Percentiles rank a stretch among this genome's conserved stretches.
Conservation (phyloP, 2,113 vertebrate species). For the Clarias magur region DNA sequence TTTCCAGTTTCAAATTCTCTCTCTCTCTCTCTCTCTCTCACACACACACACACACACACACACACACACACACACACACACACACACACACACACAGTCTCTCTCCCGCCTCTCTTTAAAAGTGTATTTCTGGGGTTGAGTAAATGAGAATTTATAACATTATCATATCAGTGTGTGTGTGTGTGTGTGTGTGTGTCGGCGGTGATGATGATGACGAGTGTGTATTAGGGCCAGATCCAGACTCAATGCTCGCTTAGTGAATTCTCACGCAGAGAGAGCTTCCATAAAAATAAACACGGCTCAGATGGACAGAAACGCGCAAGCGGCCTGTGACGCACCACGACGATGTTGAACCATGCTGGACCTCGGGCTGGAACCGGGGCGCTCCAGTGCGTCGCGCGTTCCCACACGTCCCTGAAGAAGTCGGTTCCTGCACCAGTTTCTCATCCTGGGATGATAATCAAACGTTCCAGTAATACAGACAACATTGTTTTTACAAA, state of each 20-base stretch:
- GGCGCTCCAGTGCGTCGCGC: no score
- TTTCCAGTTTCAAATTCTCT: not conserved
- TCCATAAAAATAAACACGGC: not conserved
- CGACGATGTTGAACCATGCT: not conserved
- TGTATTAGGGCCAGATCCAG: slow-evolving; percentile 40
- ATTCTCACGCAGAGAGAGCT: slow-evolving; percentile 13
- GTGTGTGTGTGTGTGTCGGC: not conserved
- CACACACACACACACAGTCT: not conserved
- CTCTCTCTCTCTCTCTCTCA: no score
- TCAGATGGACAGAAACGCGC: not conserved
- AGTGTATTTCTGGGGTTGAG: not conserved
- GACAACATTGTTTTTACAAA: not conserved
- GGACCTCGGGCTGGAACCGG: no score
- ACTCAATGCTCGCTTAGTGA: slow-evolving; percentile 41
- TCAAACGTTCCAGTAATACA: not conserved
- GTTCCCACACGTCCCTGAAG: not conserved
- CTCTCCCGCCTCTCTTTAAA: not conserved
- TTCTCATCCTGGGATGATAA: not conserved
- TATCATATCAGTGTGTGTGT: not conserved
- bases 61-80: no score
- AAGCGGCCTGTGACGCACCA: not conserved
- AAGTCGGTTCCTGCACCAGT: not conserved
- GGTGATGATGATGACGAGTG: not conserved
- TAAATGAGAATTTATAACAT: not conserved
- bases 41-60: no score